These are phyloP conservation scores for Bombus polaris DNA, from an alignment of 1,140 invertebrate genomes.

Conservation along the genomic window DNA sequence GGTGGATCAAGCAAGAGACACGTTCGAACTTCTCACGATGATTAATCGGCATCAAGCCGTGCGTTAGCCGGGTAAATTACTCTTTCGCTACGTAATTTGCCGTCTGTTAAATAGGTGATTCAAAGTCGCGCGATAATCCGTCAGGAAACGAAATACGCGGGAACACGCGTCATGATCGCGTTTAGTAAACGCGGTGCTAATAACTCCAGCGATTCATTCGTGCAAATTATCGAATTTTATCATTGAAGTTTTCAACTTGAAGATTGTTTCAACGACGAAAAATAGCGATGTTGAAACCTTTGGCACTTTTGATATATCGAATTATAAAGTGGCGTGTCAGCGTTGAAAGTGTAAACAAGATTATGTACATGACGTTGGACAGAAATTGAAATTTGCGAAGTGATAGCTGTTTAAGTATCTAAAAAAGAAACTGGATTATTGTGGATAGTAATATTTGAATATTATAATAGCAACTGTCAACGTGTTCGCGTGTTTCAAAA, in stretches of 20 bases:
- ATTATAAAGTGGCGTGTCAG: not conserved
- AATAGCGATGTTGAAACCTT: not conserved
- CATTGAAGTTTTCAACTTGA: not conserved
- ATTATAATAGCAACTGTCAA: not conserved
- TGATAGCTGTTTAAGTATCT: not conserved
- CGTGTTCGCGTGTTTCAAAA: not conserved
- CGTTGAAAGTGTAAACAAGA: not conserved
- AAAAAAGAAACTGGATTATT: no score
- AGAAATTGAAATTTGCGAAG: not conserved
- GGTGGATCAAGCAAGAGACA: not conserved
- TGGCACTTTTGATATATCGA: no score
- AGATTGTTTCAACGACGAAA: not conserved
- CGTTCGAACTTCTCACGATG: not conserved
- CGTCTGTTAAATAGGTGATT: constrained; percentile 6
- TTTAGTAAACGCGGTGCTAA: constrained; percentile 5
- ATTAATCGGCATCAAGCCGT: not conserved
- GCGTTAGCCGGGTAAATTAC: not conserved
- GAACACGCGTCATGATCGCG: not conserved
- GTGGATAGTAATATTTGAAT: not conserved
- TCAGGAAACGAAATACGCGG: not conserved
- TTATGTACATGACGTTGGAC: no score
- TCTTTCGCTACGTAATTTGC: not conserved
- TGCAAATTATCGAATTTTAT: not conserved
- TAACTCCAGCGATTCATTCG: not conserved
- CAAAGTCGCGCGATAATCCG: constrained; percentile 35